Evolutionary conservation across 53 echinoderm and acorn worm species (phyloP), one percentile per base, ranked within the genome.

Genomic region (Actinopyga echinites): DNA sequence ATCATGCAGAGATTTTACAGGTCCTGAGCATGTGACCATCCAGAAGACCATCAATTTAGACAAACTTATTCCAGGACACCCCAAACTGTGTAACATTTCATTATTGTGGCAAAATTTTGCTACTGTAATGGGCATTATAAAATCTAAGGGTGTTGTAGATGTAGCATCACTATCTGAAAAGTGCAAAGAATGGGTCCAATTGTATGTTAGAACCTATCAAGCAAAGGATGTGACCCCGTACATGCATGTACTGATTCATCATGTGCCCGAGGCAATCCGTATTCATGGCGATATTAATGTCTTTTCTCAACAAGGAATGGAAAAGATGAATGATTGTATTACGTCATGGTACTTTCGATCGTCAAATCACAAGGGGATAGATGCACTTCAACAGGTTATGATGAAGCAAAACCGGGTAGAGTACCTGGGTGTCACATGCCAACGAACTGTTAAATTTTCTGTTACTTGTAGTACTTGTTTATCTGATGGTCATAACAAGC

Each of bases 241-340:
- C 65, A 83, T 90, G 86, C 86, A 86, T 24, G 61, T 89, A 22
- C 65, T 89, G 30, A 66, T 79, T 29, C 74, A 84, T 68, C 89
- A 89, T 84, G 75, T 89, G 12, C 35, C 30, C 1, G 89, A 89
- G 43, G 45, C 69, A 20, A 13, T 89, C 12, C 21, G 37, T 59
- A 12, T 67, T 8, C 85, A 89, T 85, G 62, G 69, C 5, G 24
- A 52, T 42, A 85, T 89, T 22, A 79, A 84, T 19, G 26, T 64
- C 9, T 87, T 87, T 37, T 87, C 84, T 1, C 91, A 91, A 19
- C 91, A 91, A 83, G 84, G 79, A 31, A 87, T 91, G 79, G 87
- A 91, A 80, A 91, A 91, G 79, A 65, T 87, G 62, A 91, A 91
- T 29, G 79, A 87, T 26, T 25, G 38, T 26, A 58, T 91, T 12